phyloP scores from a whole-genome alignment of 2,797 vertebrate genomes.

The Tauraco hartlaubi region DNA sequence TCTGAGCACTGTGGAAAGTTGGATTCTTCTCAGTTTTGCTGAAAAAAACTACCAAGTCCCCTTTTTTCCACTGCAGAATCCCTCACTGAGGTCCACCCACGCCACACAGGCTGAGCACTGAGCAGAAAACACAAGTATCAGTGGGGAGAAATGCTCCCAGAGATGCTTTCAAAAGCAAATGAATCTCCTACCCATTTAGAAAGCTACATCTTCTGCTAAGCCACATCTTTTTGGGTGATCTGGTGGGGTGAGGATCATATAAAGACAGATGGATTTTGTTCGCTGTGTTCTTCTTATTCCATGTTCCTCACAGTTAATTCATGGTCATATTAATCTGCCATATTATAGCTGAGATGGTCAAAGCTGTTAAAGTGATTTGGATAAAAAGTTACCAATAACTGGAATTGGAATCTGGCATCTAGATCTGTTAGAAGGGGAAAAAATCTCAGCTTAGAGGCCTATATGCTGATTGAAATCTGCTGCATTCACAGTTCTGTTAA shows the following conservation, averaged over 20 bases:
- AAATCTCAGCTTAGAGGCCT: neutral
- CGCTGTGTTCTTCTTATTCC: neutral
- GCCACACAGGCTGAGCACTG: neutral
- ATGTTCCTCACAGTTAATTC: neutral
- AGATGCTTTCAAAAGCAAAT: neutral
- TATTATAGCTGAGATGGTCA: neutral
- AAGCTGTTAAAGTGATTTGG: constrained; percentile 46
- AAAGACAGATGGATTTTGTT: neutral
- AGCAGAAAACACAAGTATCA: neutral
- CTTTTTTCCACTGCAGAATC: neutral
- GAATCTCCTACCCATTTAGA: neutral
- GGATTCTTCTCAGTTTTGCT: neutral
- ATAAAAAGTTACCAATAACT: constrained; percentile 21
- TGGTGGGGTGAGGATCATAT: neutral
- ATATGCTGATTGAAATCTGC: neutral
- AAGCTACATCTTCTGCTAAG: neutral
- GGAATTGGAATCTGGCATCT: constrained; percentile 10
- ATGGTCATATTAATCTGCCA: neutral
- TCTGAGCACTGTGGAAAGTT: neutral
- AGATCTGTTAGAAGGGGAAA: neutral
- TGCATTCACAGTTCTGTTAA: neutral
- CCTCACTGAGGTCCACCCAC: neutral
- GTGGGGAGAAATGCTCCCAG: neutral
- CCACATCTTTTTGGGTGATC: neutral
- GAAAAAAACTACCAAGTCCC: neutral